phyloP scores from a whole-genome alignment of 2,113 vertebrate species.

The Anser cygnoides region DNA sequence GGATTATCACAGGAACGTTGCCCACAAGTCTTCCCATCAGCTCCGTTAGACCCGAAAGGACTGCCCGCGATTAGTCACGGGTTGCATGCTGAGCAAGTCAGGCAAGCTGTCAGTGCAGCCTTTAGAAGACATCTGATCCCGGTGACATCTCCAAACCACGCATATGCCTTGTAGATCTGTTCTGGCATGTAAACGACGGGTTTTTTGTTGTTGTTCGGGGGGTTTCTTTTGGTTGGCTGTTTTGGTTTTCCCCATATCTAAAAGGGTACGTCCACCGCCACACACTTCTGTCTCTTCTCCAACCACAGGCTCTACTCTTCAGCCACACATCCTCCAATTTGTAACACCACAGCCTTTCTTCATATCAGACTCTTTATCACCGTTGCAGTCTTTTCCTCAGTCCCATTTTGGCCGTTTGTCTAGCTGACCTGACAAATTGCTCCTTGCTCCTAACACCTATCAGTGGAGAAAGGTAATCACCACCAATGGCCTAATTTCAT shows the following conservation, averaged over 20 bases:
- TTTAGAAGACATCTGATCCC: neutral
- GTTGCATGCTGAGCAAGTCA: neutral
- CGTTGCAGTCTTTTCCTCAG: neutral
- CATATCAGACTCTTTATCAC: neutral
- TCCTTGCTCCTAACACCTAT: neutral
- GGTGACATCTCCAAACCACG: neutral
- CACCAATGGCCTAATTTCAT: neutral
- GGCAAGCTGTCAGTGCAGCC: neutral
- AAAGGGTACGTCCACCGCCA: neutral
- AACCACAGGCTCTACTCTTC: neutral
- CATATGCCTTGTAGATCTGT: accelerated
- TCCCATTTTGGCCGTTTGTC: neutral
- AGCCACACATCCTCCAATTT: neutral
- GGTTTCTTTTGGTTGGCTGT: neutral
- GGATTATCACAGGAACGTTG: neutral
- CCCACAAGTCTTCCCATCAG: neutral
- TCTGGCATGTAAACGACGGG: accelerated
- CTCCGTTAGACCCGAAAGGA: neutral
- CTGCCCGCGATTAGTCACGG: neutral
- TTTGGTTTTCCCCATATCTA: neutral
- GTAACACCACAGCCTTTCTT: neutral
- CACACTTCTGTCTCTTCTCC: neutral
- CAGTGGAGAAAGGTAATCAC: neutral
- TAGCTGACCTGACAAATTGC: neutral
- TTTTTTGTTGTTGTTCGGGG: neutral